These are phyloP conservation scores for Holothuria scabra DNA, from an alignment of 53 echinoderm and acorn worm genomes.

Conservation along the genomic window DNA sequence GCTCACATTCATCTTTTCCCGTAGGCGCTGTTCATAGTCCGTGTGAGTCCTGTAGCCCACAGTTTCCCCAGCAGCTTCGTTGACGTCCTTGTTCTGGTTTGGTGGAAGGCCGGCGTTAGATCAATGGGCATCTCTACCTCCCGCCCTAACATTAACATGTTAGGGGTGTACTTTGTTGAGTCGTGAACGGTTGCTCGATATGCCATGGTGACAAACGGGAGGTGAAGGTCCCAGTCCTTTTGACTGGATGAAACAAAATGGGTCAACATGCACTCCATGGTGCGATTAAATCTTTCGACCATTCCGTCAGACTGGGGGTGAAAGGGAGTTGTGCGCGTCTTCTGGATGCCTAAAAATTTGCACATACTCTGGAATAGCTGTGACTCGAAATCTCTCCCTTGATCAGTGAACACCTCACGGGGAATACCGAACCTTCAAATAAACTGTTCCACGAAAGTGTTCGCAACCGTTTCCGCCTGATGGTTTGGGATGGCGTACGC, in stretches of 20 bases:
- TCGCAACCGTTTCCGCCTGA: conserved; percentile 13
- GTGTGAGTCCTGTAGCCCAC: not conserved
- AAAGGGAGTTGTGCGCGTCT: conserved; percentile 14
- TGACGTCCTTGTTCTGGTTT: no score
- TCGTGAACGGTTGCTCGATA: conserved; percentile 11
- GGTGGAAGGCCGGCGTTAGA: not conserved
- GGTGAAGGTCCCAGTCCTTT: conserved; percentile 4
- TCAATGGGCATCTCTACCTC: conserved; percentile 10
- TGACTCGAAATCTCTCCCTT: conserved; percentile 23
- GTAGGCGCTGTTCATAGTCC: not conserved
- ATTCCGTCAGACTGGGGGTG: conserved; percentile 8
- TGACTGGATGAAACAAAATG: not conserved
- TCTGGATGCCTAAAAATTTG: no score
- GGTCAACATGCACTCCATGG: not conserved
- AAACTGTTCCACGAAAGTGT: conserved; percentile 27
- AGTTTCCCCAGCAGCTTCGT: not conserved
- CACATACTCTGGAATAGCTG: no score
- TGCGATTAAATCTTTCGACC: not conserved
- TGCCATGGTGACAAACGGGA: conserved; percentile 1
- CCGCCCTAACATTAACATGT: conserved; percentile 25
- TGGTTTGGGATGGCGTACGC: conserved; percentile 25
- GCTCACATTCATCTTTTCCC: not conserved
- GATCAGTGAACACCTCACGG: no score
- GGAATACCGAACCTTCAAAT: conserved; percentile 8
- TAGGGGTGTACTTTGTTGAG: no score